Percentiles rank a stretch among this genome's conserved stretches.
Evolutionary conservation across 2,113 vertebrate species (phyloP).

Genomic region (Regulus satrapa): DNA sequence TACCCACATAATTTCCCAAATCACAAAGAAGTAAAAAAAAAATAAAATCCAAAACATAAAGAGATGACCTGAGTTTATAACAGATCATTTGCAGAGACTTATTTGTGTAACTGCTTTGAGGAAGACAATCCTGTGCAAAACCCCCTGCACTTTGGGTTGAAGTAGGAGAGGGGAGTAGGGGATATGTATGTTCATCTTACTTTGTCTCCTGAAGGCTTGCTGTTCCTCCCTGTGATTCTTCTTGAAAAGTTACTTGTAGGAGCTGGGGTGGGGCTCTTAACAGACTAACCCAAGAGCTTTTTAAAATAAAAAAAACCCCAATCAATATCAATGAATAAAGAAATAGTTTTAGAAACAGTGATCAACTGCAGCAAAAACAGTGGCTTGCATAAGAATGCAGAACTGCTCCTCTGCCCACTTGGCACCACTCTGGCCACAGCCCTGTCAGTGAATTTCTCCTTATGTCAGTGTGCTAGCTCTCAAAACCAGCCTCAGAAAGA

Average conservation of each 20-base stretch:
- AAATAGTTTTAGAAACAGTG: slow-evolving; percentile 55
- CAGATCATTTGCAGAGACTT: neutral
- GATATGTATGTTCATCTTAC: neutral
- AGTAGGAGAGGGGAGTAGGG: neutral
- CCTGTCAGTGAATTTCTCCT: neutral
- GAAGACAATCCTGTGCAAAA: neutral
- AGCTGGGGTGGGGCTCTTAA: slow-evolving; percentile 47
- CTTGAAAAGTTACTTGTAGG: slow-evolving; percentile 62
- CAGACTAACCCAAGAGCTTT: slow-evolving; percentile 17
- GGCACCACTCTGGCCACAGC: accelerated
- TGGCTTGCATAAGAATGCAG: neutral
- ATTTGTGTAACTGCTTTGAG: neutral
- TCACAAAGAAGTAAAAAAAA: neutral
- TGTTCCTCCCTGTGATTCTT: slow-evolving; percentile 11
- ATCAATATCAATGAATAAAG: slow-evolving; percentile 30
- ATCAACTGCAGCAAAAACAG: slow-evolving; percentile 37
- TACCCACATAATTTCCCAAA: neutral
- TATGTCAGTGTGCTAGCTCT: neutral
- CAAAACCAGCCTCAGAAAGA: slow-evolving; percentile 25
- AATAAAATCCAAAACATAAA: neutral
- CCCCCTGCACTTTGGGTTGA: neutral
- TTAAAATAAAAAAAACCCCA: slow-evolving; percentile 6
- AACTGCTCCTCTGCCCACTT: neutral
- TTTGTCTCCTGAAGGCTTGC: neutral
- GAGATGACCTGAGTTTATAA: neutral